phyloP scores from a whole-genome alignment of 2,797 vertebrate species.

The Eidolon dupreanum region DNA sequence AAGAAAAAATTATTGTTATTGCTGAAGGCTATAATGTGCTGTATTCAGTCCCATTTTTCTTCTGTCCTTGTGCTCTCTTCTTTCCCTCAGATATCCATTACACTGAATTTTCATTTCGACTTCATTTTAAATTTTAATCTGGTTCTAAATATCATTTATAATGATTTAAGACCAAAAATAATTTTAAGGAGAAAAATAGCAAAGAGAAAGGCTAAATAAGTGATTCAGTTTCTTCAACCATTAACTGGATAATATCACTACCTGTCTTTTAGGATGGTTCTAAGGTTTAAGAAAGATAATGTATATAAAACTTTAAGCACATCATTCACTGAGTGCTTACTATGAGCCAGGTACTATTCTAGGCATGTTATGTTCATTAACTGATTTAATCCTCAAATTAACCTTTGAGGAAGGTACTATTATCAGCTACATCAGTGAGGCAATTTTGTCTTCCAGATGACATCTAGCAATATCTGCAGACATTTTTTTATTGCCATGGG shows the following conservation, averaged over 20 bases:
- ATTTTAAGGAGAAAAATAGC: neutral
- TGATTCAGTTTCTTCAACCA: neutral
- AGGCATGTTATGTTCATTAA: neutral
- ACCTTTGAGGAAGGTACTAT: neutral
- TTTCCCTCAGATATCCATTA: neutral
- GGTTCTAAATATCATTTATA: neutral
- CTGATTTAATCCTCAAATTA: neutral
- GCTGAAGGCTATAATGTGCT: neutral
- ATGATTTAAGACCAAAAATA: slow-evolving; percentile 39
- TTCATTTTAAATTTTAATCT: slow-evolving; percentile 33
- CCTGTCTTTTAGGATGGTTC: neutral
- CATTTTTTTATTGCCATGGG: neutral
- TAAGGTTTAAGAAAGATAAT: neutral
- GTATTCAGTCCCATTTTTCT: neutral
- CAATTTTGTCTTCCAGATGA: neutral
- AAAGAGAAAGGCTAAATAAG: slow-evolving; percentile 25
- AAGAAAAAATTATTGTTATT: neutral
- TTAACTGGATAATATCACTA: neutral
- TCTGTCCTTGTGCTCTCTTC: neutral
- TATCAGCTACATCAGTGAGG: neutral
- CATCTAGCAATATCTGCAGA: neutral
- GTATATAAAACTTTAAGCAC: neutral
- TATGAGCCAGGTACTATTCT: neutral
- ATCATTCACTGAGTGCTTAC: neutral
- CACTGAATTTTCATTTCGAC: neutral